Base-by-base conservation (phyloP, 2,888 invertebrate species). In the Andrena camellia region DNA sequence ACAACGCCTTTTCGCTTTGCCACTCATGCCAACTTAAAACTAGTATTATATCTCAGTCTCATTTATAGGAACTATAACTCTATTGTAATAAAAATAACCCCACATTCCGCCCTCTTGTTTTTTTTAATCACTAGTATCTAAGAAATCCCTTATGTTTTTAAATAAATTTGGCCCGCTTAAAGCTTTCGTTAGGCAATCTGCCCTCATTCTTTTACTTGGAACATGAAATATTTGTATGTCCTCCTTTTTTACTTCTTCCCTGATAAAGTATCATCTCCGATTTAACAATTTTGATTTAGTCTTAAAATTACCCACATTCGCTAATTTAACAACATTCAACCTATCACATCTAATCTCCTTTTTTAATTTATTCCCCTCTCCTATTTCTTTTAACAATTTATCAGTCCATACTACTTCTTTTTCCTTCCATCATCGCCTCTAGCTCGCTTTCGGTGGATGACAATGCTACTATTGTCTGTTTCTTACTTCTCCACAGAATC, bases 401-500 rank as follows among this genome's bases (percentile, higher is more conserved):
- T 33, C 35, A 2, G 10, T 29, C 78, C 67, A 72, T 20, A 54
- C 17, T 0, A 62, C 42, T 7, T 78, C 68, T 42, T 78, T 68
- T 29, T 0, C 66, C 72, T 54, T 78, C 67, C 1, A 78, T 0
- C 71, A 72, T 54, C 0, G 78, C 35, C 0, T 35, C 10, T 10
- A 35, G 10, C 10, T 35, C 35, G 35, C 35, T 35, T 35, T 35
- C 10, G 0, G 52, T 68, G 7, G 78, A 78, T 4, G 72, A 78
- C 13, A 72, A 63, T 0, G 78, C 72, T 2, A 67, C 72, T 20
- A 29, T 50, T 17, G 5, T 5, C 57, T 78, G 72, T 57, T 78
- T 78, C 13, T 23, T 68, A 31, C 78, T 62, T 2, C 31, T 67
- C 68, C 72, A 78, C 0, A 33, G 35, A 3, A 78, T 63, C 20